phyloP scores from a whole-genome alignment of 2,113 vertebrate species.

The Acrocephalus kingi region DNA sequence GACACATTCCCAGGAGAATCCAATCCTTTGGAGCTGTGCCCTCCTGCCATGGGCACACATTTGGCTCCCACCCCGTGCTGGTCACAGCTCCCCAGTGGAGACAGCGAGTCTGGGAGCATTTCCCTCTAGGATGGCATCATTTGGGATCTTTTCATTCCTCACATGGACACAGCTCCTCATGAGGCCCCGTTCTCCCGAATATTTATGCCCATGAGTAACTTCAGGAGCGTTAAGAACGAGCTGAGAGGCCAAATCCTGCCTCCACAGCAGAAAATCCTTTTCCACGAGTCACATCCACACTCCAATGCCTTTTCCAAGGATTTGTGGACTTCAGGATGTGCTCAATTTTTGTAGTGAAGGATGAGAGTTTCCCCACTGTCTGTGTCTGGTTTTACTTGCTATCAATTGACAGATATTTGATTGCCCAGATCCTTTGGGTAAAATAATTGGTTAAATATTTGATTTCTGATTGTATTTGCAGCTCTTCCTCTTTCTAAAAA shows the following conservation, averaged over 20 bases:
- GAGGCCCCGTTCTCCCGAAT: not conserved
- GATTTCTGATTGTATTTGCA: constrained; percentile 24
- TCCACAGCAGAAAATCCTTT: not conserved
- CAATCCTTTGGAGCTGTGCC: not conserved
- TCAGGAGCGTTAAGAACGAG: not conserved
- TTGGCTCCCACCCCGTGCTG: not conserved
- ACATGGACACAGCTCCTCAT: not conserved
- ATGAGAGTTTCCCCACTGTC: not conserved
- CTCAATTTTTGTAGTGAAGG: not conserved
- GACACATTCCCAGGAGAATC: not conserved
- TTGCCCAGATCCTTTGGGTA: not conserved
- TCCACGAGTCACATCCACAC: not conserved
- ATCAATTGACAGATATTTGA: not conserved
- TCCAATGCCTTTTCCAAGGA: not conserved
- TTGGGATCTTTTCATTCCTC: not conserved
- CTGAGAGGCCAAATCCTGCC: not conserved
- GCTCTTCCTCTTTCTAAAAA: not conserved
- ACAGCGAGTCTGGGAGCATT: constrained; percentile 17
- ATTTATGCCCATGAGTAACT: constrained; percentile 19
- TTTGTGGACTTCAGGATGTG: not conserved
- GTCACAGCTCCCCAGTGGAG: not conserved
- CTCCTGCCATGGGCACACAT: not conserved
- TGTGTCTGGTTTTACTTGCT: not conserved
- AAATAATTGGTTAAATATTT: not conserved
- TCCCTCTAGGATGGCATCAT: not conserved